A percentile compares a stretch with the other conserved stretches of the same genome.
Evolutionary conservation across 2,797 vertebrate species (phyloP).

Genomic region (Selene dorsalis): DNA sequence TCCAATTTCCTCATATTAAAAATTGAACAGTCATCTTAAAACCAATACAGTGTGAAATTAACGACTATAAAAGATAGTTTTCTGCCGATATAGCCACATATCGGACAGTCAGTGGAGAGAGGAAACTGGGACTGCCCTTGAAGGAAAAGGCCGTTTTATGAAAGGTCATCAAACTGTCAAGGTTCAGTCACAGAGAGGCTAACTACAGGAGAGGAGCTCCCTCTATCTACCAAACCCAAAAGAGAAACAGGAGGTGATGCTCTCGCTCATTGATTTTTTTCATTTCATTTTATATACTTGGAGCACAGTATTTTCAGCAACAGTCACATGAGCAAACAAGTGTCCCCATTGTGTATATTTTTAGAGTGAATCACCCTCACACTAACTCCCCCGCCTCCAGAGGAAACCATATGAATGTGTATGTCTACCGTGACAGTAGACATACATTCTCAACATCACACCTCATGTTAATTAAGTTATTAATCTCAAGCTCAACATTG

Average conservation of each 20-base stretch:
- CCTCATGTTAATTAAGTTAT: background rate
- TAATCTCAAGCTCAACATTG: background rate
- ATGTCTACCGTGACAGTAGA: no score
- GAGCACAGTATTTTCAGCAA: background rate
- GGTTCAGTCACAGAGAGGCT: conserved; percentile 28
- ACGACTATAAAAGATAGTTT: conserved; percentile 18
- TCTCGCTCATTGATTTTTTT: background rate
- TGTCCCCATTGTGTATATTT: background rate
- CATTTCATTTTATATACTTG: background rate
- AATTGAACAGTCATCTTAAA: conserved; percentile 51
- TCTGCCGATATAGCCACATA: background rate
- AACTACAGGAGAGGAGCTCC: conserved; percentile 75
- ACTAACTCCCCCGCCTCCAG: no score
- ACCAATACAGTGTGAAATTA: conserved; percentile 26
- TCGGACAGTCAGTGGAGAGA: conserved; percentile 13
- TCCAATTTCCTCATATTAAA: conserved; percentile 71
- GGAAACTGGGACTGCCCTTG: conserved; percentile 31
- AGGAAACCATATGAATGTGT: background rate
- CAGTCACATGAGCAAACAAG: background rate
- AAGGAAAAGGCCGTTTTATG: conserved; percentile 30
- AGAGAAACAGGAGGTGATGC: conserved; percentile 43
- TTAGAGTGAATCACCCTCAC: background rate
- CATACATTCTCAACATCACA: no score
- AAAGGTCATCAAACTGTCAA: conserved; percentile 56
- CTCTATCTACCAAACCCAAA: conserved; percentile 76